Conservation (phyloP, 2,113 vertebrate genomes). For the Phalacrocorax pelagicus region DNA sequence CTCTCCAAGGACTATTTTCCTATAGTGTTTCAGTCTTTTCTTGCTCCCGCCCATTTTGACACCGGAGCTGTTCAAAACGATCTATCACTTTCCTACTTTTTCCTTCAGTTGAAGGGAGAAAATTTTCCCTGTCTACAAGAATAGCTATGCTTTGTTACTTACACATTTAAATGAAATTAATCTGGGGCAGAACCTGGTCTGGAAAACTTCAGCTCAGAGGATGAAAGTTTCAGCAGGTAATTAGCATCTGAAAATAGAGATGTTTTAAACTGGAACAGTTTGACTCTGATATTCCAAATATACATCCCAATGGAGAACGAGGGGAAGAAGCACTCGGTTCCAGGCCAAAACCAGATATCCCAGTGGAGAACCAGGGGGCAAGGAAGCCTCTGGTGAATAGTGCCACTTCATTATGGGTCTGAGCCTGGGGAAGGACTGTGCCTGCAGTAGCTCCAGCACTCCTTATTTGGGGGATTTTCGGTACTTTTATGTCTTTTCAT, state of each 20-base stretch:
- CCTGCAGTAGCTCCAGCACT: not conserved
- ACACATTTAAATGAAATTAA: not conserved
- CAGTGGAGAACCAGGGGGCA: not conserved
- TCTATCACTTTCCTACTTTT: not conserved
- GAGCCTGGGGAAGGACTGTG: not conserved
- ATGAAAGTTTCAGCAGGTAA: not conserved
- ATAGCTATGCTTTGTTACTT: not conserved
- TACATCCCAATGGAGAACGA: not conserved
- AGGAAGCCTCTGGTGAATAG: not conserved
- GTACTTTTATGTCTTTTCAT: not conserved
- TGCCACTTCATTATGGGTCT: not conserved
- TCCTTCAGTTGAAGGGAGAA: not conserved
- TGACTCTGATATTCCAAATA: not conserved
- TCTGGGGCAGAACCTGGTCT: not conserved
- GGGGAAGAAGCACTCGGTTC: not conserved
- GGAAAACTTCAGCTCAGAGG: not conserved
- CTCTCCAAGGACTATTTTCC: conserved; percentile 36
- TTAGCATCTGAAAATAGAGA: not conserved
- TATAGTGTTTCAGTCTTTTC: conserved; percentile 21
- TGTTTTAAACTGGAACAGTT: not conserved
- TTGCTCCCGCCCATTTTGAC: not conserved
- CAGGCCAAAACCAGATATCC: not conserved
- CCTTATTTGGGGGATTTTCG: not conserved
- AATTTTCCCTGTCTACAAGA: not conserved
- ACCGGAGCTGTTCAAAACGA: not conserved